Evolutionary conservation across 2,888 invertebrate genomes (phyloP).

Genomic region (Phymatocera aterrima): DNA sequence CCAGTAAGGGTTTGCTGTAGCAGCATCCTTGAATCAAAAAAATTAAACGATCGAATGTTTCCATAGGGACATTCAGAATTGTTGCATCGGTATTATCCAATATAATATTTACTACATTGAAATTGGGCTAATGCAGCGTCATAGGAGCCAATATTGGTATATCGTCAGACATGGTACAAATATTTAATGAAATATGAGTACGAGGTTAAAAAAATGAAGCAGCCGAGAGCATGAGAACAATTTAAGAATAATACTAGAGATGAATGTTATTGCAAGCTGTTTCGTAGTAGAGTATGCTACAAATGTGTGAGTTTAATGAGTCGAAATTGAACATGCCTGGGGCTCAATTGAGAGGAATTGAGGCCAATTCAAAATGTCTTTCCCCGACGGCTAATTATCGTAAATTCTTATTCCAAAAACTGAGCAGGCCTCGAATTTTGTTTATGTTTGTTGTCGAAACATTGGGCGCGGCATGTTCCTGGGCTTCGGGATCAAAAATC

Average conservation of each 20-base stretch:
- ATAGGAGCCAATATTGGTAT: not conserved
- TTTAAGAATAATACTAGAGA: not conserved
- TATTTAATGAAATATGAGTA: not conserved
- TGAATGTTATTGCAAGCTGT: not conserved
- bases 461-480: not conserved
- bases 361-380: not conserved
- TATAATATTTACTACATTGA: not conserved
- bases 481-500: not conserved
- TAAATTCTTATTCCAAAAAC: not conserved
- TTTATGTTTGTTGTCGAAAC: not conserved
- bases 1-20: slow-evolving; percentile 92
- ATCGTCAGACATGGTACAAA: not conserved
- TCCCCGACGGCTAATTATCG: not conserved
- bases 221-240: not conserved
- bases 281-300: not conserved
- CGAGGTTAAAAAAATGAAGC: not conserved
- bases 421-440: not conserved
- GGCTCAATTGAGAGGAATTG: not conserved
- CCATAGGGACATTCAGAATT: not conserved
- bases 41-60: slow-evolving; percentile 8
- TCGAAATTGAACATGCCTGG: slow-evolving; percentile 1
- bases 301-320: too few species aligned
- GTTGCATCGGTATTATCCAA: not conserved
- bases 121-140: too few species aligned
- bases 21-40: slow-evolving; percentile 88